Evolutionary conservation across 2,797 vertebrate genomes (phyloP), one percentile per base, ranked within the genome.

Genomic region (Jordanella pulchra): DNA sequence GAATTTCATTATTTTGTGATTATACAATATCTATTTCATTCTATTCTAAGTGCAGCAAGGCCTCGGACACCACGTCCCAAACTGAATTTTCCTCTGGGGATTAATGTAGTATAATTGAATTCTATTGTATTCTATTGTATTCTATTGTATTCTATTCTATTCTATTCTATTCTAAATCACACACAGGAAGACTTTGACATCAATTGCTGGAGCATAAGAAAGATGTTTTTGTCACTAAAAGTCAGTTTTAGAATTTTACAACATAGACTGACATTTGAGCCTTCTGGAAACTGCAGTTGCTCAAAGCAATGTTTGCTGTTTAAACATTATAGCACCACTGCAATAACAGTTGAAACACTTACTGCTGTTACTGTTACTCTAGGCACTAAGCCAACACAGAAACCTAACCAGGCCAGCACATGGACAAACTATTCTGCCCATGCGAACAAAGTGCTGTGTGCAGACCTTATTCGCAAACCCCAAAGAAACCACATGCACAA

Each of bases 221-320:
- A 77, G 30, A 69, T 44, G 58, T 44, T 32, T 65, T 67, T 67
- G 35, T 53, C 56, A 3, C 7, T 45, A 69, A 78, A 84, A 72
- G 65, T 73, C 75, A 78, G 53, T 85, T 89, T 86, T 88, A 50
- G 74, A 88, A 82, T 90, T 35, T 82, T 80, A 87, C 78, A 83
- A 81, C 78, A 76, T 72, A 77, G 84, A 89, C 78, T 80, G 65
- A 54, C 73, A 79, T 72, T 80, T 76, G 72, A 84, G 72, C 77
- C 80, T 76, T 82, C 77, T 81, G 84, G 75, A 18, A 4, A 71
- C 64, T 77, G 60, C 63, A 67, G 61, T 72, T 75, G 79, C 66
- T 86, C 76, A 67, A 79, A 80, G 72, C 71, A 72, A 75, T 85
- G 86, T 89, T 92, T 86, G 73, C 74, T 89, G 74, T 90, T 89